Percentiles rank a stretch among this genome's conserved stretches.
Evolutionary conservation across 2,888 invertebrate genomes (phyloP).

Genomic region (Caenorhabditis afra): DNA sequence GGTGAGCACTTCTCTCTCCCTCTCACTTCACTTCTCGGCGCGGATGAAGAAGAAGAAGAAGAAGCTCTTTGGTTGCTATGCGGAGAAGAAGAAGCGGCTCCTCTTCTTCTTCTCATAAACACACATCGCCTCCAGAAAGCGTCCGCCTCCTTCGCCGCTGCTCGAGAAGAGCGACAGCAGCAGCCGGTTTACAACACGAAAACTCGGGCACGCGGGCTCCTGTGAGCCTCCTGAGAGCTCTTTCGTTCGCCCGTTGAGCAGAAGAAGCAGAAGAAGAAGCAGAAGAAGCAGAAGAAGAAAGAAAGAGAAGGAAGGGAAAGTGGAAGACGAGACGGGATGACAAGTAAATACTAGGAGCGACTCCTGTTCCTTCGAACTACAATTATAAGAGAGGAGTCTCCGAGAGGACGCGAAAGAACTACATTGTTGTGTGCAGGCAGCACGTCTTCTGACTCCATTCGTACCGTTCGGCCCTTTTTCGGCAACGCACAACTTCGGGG

Average conservation of each 20-base stretch:
- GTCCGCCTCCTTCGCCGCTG: constrained; percentile 18
- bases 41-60: constrained; percentile 25
- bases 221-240: constrained; percentile 1
- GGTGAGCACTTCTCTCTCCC: constrained; percentile 29
- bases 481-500: neutral
- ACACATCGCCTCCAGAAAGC: constrained; percentile 55
- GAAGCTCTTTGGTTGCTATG: constrained; percentile 57
- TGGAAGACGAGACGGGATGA: constrained; percentile 22
- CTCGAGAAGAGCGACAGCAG: constrained; percentile 44
- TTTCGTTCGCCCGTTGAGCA: neutral
- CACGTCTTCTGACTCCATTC: too few relatives aligned
- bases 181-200: constrained; percentile 53
- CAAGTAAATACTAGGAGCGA: neutral
- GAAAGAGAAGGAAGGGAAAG: too few relatives aligned
- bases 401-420: too few relatives aligned
- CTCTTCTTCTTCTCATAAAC: constrained; percentile 51
- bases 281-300: neutral
- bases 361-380: neutral
- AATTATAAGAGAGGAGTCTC: neutral
- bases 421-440: too few relatives aligned
- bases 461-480: too few relatives aligned
- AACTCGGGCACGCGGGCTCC: constrained; percentile 24
- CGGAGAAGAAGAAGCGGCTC: constrained; percentile 31
- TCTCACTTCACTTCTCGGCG: neutral
- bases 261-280: constrained; percentile 6